Evolutionary conservation across 2,113 vertebrate species (phyloP).

Genomic region (Oxyruncus cristatus): DNA sequence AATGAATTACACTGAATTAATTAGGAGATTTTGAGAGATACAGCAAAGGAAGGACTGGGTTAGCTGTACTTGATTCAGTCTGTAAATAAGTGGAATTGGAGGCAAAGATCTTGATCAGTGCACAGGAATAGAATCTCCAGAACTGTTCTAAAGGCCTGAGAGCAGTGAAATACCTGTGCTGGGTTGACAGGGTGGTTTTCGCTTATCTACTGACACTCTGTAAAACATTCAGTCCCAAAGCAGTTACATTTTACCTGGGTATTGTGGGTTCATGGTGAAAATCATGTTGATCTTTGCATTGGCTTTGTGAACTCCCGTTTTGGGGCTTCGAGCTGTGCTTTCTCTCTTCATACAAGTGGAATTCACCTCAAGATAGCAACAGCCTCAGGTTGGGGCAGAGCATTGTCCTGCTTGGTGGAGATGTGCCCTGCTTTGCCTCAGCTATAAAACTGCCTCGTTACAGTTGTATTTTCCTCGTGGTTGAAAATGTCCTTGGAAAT

Average conservation of each 20-base stretch:
- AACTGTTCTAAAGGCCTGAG: not conserved
- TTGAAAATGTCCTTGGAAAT: not conserved
- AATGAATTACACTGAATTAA: not conserved
- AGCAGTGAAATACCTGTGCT: not conserved
- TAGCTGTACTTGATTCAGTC: not conserved
- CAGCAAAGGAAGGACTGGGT: not conserved
- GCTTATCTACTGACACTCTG: not conserved
- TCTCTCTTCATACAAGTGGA: accelerated
- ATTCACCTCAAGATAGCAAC: not conserved
- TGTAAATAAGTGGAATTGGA: not conserved
- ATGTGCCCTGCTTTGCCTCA: accelerated
- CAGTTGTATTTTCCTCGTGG: not conserved
- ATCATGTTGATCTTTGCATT: not conserved
- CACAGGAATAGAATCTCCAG: not conserved
- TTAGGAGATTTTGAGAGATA: not conserved
- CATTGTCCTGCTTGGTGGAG: not conserved
- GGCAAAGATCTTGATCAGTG: not conserved
- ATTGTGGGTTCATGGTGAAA: not conserved
- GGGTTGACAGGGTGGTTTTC: not conserved
- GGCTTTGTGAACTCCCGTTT: not conserved
- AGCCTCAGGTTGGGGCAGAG: not conserved
- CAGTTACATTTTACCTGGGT: not conserved
- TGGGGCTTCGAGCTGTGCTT: not conserved
- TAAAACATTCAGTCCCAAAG: not conserved
- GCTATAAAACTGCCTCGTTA: not conserved